A percentile compares a stretch with the other conserved stretches of the same genome.
phyloP scores from a whole-genome alignment of 2,888 invertebrate species.

The Stenichneumon culpator region DNA sequence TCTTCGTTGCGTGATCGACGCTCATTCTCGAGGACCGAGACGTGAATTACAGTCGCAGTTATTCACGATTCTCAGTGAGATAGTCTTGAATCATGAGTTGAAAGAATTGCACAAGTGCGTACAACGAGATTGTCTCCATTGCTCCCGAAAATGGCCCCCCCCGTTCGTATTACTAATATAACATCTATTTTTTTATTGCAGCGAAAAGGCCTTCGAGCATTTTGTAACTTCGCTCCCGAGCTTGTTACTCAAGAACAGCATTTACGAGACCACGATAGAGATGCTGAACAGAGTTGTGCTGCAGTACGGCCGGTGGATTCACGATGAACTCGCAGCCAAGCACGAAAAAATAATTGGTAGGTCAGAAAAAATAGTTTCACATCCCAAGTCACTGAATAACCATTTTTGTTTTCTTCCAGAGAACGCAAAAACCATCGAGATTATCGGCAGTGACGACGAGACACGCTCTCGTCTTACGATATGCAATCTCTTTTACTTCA shows the following conservation, averaged over 20 bases:
- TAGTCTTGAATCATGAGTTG: slow-evolving; percentile 84
- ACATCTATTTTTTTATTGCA: slow-evolving; percentile 60
- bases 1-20: slow-evolving; percentile 73
- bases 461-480: slow-evolving; percentile 81
- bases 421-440: slow-evolving; percentile 81
- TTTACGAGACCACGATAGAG: slow-evolving; percentile 79
- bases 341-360: slow-evolving; percentile 78
- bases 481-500: slow-evolving; percentile 82
- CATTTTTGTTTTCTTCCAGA: slow-evolving; percentile 75
- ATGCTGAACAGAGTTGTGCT: slow-evolving; percentile 80
- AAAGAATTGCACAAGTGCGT: slow-evolving; percentile 81
- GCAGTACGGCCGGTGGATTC: slow-evolving; percentile 78
- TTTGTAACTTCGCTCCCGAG: slow-evolving; percentile 79
- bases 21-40: slow-evolving; percentile 73
- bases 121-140: slow-evolving; percentile 3
- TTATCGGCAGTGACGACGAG: slow-evolving; percentile 77
- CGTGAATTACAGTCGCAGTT: slow-evolving; percentile 82
- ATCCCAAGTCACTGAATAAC: background rate
- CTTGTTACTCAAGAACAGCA: slow-evolving; percentile 76
- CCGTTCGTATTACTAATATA: background rate
- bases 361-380: background rate
- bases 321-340: slow-evolving; percentile 75
- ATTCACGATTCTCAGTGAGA: slow-evolving; percentile 85
- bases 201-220: slow-evolving; percentile 77
- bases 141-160: slow-evolving; percentile 1